Evolutionary conservation across 1,140 invertebrate species (phyloP).

Genomic region (Ptiloglossa arizonensis): DNA sequence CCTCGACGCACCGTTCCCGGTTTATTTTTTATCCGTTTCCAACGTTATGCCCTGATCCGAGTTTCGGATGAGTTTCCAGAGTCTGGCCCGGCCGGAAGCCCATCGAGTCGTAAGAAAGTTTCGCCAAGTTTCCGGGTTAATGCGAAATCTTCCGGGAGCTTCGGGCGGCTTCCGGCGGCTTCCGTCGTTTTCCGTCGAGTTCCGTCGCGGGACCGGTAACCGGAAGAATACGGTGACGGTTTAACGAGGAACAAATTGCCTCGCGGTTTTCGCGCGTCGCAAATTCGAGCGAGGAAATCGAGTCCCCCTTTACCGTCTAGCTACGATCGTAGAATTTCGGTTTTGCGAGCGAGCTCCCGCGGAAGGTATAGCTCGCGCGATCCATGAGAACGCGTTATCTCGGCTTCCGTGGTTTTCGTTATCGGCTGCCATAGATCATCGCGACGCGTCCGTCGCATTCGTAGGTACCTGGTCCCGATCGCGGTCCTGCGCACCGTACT

Average conservation of each 20-base stretch:
- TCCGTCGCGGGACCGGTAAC: not conserved
- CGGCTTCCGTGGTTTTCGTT: constrained; percentile 78
- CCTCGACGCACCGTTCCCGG: too few species aligned
- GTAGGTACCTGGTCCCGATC: too few species aligned
- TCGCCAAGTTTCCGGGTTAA: constrained; percentile 69
- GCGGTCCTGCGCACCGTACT: too few species aligned
- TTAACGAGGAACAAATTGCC: constrained; percentile 16
- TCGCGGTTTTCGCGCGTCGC: not conserved
- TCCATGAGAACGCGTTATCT: constrained; percentile 67
- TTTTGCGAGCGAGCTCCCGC: constrained; percentile 36
- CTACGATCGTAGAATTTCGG: too few species aligned
- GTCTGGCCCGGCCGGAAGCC: constrained; percentile 60
- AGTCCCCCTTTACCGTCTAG: too few species aligned
- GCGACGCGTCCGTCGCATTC: constrained; percentile 76
- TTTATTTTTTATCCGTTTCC: constrained; percentile 50
- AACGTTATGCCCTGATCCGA: constrained; percentile 72
- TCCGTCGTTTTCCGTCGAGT: too few species aligned
- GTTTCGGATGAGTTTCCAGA: constrained; percentile 79
- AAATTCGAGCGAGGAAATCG: too few species aligned
- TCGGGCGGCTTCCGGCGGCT: too few species aligned
- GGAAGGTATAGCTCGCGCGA: constrained; percentile 72
- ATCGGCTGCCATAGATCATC: constrained; percentile 79
- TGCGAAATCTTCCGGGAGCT: constrained; percentile 65
- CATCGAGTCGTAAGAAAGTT: constrained; percentile 78
- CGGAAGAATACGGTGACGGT: constrained; percentile 31